Base-by-base conservation (phyloP, 2,113 vertebrate genomes). In the Trachemys scripta region DNA sequence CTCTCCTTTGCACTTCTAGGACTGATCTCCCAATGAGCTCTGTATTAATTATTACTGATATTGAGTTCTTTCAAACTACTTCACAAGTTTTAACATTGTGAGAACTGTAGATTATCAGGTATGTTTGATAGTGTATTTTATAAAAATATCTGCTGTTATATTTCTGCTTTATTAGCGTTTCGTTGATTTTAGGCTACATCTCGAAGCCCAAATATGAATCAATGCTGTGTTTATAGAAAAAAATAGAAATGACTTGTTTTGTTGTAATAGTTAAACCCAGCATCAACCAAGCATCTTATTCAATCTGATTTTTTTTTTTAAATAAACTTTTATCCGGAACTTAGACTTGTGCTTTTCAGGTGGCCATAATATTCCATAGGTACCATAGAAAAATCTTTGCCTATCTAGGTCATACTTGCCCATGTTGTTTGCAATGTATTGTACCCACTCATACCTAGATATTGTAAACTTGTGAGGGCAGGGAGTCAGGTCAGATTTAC, bases 391-490 rank as follows among this genome's bases (percentile, higher is more conserved):
- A 75, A 20, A 24, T 2, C 7, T 53, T 53, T n/a, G 35, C 51
- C 57, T 69, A 24, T 25, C 13, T 76, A 3, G 10, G 56, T 0
- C 7, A 57, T 53, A 3, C 24, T 88, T 95, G 84, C 51, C 75
- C 9, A 6, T 54, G 47, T 6, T 69, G 13, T 27, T 82, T 29
- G 13, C 59, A 19, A 54, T 5, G 3, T 75, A 13, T 8, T 45
- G 0, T 75, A 31, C 29, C 35, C 35, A n/a, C 13, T 69, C 6
- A 0, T 53, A 72, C 53, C 25, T 10, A 27, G 50, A 8, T 83
- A 65, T 38, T 87, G 9, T 53, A 89, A 35, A 5, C 19, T 38
- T 81, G 12, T 22, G 38, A 12, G 7, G 27, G 38, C 75, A 84
- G 92, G 79, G 5, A 35, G 79, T 88, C 88, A 27, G 50, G 9